Evolutionary conservation across 2,797 vertebrate species (phyloP).

Genomic region (Triplophysa bombifrons): DNA sequence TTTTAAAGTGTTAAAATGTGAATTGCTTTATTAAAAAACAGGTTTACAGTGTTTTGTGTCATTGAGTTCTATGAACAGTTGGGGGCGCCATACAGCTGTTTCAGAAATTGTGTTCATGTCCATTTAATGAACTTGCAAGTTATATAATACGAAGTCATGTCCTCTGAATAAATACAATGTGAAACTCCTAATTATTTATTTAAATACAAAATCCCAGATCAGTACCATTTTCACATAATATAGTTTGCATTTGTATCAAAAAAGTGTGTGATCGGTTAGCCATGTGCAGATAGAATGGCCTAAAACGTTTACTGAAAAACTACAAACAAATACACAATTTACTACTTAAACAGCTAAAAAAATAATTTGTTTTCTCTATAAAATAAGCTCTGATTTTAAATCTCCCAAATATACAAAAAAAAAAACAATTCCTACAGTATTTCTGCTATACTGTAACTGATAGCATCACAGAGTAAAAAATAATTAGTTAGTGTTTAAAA

Average conservation of each 20-base stretch:
- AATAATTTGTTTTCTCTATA: slow-evolving; percentile 55
- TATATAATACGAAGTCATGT: neutral
- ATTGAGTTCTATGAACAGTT: neutral
- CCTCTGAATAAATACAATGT: neutral
- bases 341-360: slow-evolving; percentile 49
- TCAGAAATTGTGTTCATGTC: neutral
- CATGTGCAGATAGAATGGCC: neutral
- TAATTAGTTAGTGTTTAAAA: slow-evolving; percentile 50
- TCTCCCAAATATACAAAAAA: slow-evolving; percentile 22
- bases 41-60: neutral
- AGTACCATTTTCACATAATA: slow-evolving; percentile 27
- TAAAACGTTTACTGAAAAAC: no score
- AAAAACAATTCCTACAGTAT: slow-evolving; percentile 24
- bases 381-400: slow-evolving; percentile 54
- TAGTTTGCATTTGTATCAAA: neutral
- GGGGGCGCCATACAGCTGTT: neutral
- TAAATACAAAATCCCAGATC: slow-evolving; percentile 5
- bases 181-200: neutral
- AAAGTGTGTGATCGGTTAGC: neutral
- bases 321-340: slow-evolving; percentile 43
- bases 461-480: slow-evolving; percentile 32
- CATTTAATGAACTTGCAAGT: neutral
- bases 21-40: neutral
- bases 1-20: neutral
- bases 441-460: slow-evolving; percentile 2